Base-by-base conservation (phyloP, 92 coral and sea anemone species). In the Ricordea florida region DNA sequence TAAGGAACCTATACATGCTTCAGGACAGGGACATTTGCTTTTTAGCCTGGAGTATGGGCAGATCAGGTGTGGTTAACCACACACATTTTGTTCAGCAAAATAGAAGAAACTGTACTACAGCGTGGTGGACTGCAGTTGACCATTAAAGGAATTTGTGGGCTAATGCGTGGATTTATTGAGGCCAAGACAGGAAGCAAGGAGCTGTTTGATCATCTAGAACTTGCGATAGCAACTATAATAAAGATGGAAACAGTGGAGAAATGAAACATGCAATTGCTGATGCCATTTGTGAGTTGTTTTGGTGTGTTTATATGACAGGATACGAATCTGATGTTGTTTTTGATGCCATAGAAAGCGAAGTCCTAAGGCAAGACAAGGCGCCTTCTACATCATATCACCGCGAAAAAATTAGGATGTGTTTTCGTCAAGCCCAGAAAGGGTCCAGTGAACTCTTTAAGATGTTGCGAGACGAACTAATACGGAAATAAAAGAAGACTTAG, bases 91-190 rank as follows among this genome's bases (percentile, higher is more conserved):
- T 70, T 70, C 42, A 53, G 56, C 23, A 16, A 14, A 3, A 70
- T 55, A 16, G 77, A 70, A 70, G 53, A 52, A 4, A 43, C 37
- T 38, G 47, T 70, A 28, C 20, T 56, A 10, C 53, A 16, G 21
- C 77, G 77, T 38, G 55, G 30, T 30, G 21, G 9, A 10, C 2
- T 8, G 15, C 14, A 37, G 1, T 44, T 55, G 27, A 25, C 53
- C 0, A 53, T 38, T 38, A 27, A 17, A 15, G 40, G 24, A 10
- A 13, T 49, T 21, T 62, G 53, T 13, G 29, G 36, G 67, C 67
- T 60, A 20, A 60, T 70, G 65, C 77, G 65, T 5, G 77, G 66
- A 40, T 70, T 70, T n/a, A 3, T 70, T 18, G 77, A 70, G 47
- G 66, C 53, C 21, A 55, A 27, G 16, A 70, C 38, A 21, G 77